Evolutionary conservation across 2,113 vertebrate species (phyloP), one percentile per base, ranked within the genome.

Genomic region (Malaclemys terrapin): DNA sequence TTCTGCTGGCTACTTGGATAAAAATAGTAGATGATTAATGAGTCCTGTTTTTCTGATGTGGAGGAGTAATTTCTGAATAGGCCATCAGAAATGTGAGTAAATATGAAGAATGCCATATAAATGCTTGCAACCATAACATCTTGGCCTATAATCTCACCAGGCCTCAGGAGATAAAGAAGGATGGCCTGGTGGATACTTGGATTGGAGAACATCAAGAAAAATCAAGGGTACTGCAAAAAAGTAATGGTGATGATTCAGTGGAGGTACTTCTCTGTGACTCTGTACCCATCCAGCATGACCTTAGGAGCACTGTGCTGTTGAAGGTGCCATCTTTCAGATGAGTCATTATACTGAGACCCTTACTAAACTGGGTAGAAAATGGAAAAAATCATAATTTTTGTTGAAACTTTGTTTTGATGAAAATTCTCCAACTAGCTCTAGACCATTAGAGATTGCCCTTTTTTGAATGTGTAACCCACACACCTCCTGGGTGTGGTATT

Each of bases 31-130:
- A 16, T 29, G 65, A 29, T 57, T 49, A 50, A 76, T 56, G 62
- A n/a, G 1, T 91, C 83, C 22, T 82, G 35, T 59, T 96, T 89
- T 56, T 85, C 80, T 93, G 88, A 69, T 53, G 45, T 20, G 50
- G 87, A 82, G 14, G 35, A 82, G 3, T 79, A 75, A 53, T 94
- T 96, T 38, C 42, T 35, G 29, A 80, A n/a, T 22, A 89, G 87
- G 7, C 17, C 59, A 14, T 50, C 29, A 65, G 35, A 56, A 31
- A 20, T 69, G 57, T 87, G 52, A 85, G 42, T 89, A 87, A 62
- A 3, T 82, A 83, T 89, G 49, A 89, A 89, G 10, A 79, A 69
- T 20, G 20, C 22, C 42, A 59, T 31, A 53, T 86, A 45, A 56
- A 29, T 57, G 49, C 49, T 80, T 80, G 42, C 42, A 80, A 20